Base-by-base conservation (phyloP, 1,140 invertebrate genomes). In the Hyposmocoma kahamanoa region DNA sequence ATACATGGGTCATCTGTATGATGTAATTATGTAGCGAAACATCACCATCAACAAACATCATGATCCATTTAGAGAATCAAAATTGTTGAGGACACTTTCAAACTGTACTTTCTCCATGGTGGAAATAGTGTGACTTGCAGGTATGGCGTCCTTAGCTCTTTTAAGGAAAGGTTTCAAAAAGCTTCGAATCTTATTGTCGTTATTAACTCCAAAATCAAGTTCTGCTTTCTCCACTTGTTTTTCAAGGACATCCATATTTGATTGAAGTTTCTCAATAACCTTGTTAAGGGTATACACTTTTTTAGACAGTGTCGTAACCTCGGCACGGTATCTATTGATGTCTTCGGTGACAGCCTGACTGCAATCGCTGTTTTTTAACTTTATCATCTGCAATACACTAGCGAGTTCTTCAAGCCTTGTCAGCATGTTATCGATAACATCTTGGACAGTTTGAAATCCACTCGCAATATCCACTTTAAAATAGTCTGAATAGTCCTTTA, bases 391-490 rank as follows among this genome's bases (percentile, higher is more conserved):
- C 19, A 87, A 53, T 1, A 87, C 73, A 64, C 82, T 87, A 5
- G 74, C 72, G 44, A 87, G 66, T 62, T 87, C 87, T 65, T 88
- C 87, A 5, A 88, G 61, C 55, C 87, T 73, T 18, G 86, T 88
- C 32, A 87, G 64, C 80, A 87, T 87, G 50, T 87, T 87, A 49
- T 88, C 87, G 30, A 88, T 82, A 36, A 83, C 72, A 70, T 87
- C 75, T 70, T 87, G 85, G 17, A 87, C 66, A 11, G 73, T 80
- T 68, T 86, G 72, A 46, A 87, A 77, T 59, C 74, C 79, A 60
- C 59, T 72, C 26, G 56, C 42, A 8, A 87, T 59, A 60, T 88
- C 79, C 9, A 87, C 47, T 53, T 87, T 86, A 17, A 87, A 70
- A 52, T 84, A 87, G 39, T 72, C 66, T 34, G 82, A 56, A 62